Base-by-base conservation (phyloP, 2,888 invertebrate genomes). In the Acleris sparsana region DNA sequence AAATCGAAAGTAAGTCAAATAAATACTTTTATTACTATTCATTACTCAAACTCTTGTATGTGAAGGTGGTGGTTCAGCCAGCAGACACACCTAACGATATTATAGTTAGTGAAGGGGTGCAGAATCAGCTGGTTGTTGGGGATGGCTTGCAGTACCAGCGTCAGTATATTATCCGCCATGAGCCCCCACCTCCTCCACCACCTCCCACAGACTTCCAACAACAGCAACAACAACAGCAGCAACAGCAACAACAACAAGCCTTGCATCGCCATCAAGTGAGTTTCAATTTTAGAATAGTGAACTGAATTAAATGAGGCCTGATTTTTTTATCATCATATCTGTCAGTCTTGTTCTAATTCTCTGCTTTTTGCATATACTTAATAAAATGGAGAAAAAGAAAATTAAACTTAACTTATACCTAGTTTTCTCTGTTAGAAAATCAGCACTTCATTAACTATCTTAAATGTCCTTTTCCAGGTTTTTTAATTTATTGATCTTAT, bases 81-180 rank as follows among this genome's bases (percentile, higher is more conserved):
- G 83, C 93, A 63, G 92, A 94, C 70, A 90, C 90, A 65, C 84
- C 92, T 65, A 92, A 93, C 84, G 93, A 93, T 77, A 93, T 93
- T 77, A 89, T 94, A 83, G 92, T 94, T 75, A 93, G 92, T 78
- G 92, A 92, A 71, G 84, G 85, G 69, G 90, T 88, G 17, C 92
- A 89, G 76, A 78, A 77, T 7, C 90, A 91, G 69, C 76, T 93
- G 70, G 89, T 92, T 70, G 89, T 92, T 52, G 87, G 89, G 57
- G 92, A 90, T 80, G 88, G 90, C 20, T 79, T 92, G 70, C 92
- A 88, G 70, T 92, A 92, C 74, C 92, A 88, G 71, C 92, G 86
- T 67, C 93, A 92, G 72, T 93, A 93, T 70, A 90, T 93, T 59
- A 92, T 93, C 58, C 87, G 91, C 11, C 92, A 91, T 84, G 92